These are phyloP conservation scores for Dinocampus coccinellae DNA, from an alignment of 2,888 invertebrate species.

Conservation along the genomic window DNA sequence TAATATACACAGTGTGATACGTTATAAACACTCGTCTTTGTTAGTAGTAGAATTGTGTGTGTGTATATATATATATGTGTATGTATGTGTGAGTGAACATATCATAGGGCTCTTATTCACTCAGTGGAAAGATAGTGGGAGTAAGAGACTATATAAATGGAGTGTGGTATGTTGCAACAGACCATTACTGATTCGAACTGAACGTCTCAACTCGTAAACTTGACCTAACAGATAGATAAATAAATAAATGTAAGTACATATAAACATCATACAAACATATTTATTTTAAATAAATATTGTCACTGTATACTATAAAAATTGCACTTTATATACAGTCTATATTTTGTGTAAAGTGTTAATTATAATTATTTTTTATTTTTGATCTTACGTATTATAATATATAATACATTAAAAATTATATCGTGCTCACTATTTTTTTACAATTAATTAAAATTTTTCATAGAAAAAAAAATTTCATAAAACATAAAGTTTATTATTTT, in stretches of 20 bases:
- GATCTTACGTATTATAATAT: no score
- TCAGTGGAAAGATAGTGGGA: slow-evolving; percentile 5
- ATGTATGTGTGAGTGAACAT: not conserved
- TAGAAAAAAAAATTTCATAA: no score
- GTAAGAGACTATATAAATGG: not conserved
- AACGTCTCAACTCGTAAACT: not conserved
- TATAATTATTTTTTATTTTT: no score
- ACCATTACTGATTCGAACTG: slow-evolving; percentile 10
- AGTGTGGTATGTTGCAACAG: not conserved
- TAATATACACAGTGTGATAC: no score
- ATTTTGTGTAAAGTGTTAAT: no score
- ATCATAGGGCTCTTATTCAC: slow-evolving; percentile 31
- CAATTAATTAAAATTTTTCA: no score
- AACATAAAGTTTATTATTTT: no score
- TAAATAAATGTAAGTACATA: not conserved
- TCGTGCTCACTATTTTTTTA: no score
- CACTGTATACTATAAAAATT: no score
- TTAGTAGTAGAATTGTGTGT: not conserved
- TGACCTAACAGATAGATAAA: slow-evolving; percentile 22
- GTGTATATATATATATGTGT: not conserved
- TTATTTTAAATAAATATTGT: not conserved
- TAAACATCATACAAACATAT: not conserved
- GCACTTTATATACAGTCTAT: no score
- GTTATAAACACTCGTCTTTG: not conserved
- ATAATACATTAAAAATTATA: no score